Percentiles rank a stretch among this genome's conserved stretches.
Evolutionary conservation across 1,140 invertebrate species (phyloP).

Genomic region (Cherax destructor): DNA sequence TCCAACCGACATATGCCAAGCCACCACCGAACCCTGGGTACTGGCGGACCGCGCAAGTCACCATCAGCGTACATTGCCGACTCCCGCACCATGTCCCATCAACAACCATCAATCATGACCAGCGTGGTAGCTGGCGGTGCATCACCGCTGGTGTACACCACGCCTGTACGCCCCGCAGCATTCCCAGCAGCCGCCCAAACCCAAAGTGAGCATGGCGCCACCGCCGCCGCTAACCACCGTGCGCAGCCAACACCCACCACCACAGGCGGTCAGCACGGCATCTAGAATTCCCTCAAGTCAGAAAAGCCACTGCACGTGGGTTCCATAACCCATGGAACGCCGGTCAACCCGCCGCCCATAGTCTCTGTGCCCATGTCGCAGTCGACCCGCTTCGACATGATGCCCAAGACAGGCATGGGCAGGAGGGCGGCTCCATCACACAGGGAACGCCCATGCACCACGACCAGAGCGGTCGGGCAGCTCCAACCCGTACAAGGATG

Average conservation of each 20-base stretch:
- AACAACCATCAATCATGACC: constrained; percentile 52
- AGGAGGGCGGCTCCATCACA: constrained; percentile 92
- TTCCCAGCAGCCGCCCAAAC: constrained; percentile 49
- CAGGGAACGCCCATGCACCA: constrained; percentile 88
- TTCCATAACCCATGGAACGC: constrained; percentile 93
- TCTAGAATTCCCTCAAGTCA: constrained; percentile 53
- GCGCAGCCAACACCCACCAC: constrained; percentile 60
- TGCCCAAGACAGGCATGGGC: constrained; percentile 48
- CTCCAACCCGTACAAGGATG: constrained; percentile 67
- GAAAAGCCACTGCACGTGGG: constrained; percentile 76
- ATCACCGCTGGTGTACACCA: constrained; percentile 38
- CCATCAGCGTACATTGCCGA: constrained; percentile 69
- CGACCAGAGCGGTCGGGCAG: constrained; percentile 70
- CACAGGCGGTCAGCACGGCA: constrained; percentile 39
- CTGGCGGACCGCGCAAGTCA: constrained; percentile 55
- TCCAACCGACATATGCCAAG: constrained; percentile 66
- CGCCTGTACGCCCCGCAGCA: constrained; percentile 56
- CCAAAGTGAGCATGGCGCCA: constrained; percentile 65
- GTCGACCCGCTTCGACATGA: constrained; percentile 72
- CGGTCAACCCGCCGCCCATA: constrained; percentile 75
- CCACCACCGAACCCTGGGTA: constrained; percentile 52
- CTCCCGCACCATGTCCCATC: constrained; percentile 51
- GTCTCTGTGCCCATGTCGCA: constrained; percentile 74
- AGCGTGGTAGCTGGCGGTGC: constrained; percentile 49
- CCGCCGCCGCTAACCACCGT: constrained; percentile 57